A percentile compares a stretch with the other conserved stretches of the same genome.
Conservation (phyloP, 1,140 invertebrate genomes). For the Agrypnia vestita region DNA sequence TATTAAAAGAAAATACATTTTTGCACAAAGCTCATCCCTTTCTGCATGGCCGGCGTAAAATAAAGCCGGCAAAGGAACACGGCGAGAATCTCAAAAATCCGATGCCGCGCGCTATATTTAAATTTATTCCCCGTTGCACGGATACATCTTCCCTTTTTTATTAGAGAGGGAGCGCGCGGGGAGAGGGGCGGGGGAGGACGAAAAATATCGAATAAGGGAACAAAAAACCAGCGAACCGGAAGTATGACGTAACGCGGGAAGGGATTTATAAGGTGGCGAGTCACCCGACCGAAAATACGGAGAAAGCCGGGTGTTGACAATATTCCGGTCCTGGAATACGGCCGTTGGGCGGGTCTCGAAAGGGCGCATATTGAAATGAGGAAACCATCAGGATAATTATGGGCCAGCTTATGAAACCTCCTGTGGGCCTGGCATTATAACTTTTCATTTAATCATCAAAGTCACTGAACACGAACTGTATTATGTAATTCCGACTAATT, state of each 20-base stretch:
- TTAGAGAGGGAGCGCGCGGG: neutral
- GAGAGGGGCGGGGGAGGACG: neutral
- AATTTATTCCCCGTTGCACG: conserved; percentile 17
- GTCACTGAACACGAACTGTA: no score
- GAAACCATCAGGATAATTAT: no score
- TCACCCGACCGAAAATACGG: neutral
- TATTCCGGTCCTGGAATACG: neutral
- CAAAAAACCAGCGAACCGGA: conserved; percentile 3
- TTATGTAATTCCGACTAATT: no score
- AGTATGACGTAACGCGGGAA: conserved; percentile 5
- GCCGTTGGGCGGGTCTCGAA: no score
- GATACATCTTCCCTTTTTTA: neutral
- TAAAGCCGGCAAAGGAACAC: neutral
- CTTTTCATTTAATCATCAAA: no score
- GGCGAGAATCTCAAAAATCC: conserved; percentile 1
- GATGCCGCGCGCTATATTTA: neutral
- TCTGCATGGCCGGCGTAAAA: neutral
- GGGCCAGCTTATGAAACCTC: no score
- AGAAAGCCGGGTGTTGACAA: neutral
- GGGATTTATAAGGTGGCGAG: neutral
- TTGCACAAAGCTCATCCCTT: neutral
- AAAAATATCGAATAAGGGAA: conserved; percentile 30
- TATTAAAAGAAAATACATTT: no score
- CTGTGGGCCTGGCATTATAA: no score
- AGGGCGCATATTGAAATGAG: no score